Conservation (phyloP, 2,888 invertebrate genomes). For the Meiosimyza decipiens region DNA sequence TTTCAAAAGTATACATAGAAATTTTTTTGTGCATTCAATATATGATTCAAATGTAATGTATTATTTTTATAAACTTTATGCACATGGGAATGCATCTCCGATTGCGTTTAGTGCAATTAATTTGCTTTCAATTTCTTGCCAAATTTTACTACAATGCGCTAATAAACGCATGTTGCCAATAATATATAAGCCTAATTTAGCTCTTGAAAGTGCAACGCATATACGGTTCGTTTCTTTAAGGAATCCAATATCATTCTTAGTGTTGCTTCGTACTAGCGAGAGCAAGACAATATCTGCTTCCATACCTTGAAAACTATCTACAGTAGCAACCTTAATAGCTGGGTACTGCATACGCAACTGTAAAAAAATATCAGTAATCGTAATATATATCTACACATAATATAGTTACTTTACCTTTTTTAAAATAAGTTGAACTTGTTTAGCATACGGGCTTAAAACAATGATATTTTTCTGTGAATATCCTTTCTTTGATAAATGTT, state of each 20-base stretch:
- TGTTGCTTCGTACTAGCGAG: slow-evolving; percentile 82
- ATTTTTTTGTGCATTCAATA: no score
- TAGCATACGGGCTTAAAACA: slow-evolving; percentile 70
- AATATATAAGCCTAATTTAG: slow-evolving; percentile 76
- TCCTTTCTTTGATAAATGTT: slow-evolving; percentile 65
- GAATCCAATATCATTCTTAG: slow-evolving; percentile 76
- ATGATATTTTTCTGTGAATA: slow-evolving; percentile 75
- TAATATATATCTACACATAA: background rate
- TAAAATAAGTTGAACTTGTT: slow-evolving; percentile 52
- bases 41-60: background rate
- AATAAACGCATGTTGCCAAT: slow-evolving; percentile 78
- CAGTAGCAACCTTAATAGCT: slow-evolving; percentile 69
- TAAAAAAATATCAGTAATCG: slow-evolving; percentile 14
- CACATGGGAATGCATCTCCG: slow-evolving; percentile 66
- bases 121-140: slow-evolving; percentile 69
- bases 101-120: slow-evolving; percentile 69
- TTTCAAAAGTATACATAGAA: no score
- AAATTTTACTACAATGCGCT: slow-evolving; percentile 69
- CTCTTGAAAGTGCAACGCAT: slow-evolving; percentile 83
- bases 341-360: slow-evolving; percentile 35
- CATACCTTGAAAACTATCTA: slow-evolving; percentile 86
- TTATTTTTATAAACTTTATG: background rate
- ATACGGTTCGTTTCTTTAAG: slow-evolving; percentile 77
- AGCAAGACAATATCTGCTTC: slow-evolving; percentile 83
- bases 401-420: slow-evolving; percentile 34